Percentiles rank a stretch among this genome's conserved stretches.
Evolutionary conservation across 1,140 invertebrate species (phyloP).

Genomic region (Eurosta solidaginis): DNA sequence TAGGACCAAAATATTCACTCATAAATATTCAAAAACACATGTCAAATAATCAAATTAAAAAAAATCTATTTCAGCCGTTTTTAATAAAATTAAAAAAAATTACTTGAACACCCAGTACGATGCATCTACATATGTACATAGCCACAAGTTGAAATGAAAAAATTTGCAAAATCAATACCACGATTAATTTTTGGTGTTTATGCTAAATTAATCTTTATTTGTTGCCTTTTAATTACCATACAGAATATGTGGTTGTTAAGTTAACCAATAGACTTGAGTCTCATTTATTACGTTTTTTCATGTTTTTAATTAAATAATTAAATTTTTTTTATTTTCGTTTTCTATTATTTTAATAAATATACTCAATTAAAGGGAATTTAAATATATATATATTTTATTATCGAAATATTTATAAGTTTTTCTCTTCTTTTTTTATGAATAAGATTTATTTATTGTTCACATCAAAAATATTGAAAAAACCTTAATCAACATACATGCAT

Average conservation of each 20-base stretch:
- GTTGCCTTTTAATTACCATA: slow-evolving; percentile 10
- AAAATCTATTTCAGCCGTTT: no score
- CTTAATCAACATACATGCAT: neutral
- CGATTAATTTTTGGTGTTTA: neutral
- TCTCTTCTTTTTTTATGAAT: neutral
- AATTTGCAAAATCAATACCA: neutral
- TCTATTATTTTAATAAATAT: neutral
- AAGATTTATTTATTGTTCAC: neutral
- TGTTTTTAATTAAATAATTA: neutral
- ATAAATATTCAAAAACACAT: no score
- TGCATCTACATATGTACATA: neutral
- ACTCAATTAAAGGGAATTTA: neutral
- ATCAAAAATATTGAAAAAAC: slow-evolving; percentile 27
- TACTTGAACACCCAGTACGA: no score
- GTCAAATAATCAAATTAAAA: no score
- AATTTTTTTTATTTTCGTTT: neutral
- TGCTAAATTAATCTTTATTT: slow-evolving; percentile 6
- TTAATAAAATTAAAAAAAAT: no score
- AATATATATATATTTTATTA: neutral
- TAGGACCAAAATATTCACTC: no score
- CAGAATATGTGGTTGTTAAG: slow-evolving; percentile 15
- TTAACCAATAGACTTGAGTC: slow-evolving; percentile 25
- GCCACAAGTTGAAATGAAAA: neutral
- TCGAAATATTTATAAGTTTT: neutral
- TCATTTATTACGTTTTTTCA: neutral